Base-by-base conservation (phyloP, 2,888 invertebrate genomes). In the Clepsis dumicolana region DNA sequence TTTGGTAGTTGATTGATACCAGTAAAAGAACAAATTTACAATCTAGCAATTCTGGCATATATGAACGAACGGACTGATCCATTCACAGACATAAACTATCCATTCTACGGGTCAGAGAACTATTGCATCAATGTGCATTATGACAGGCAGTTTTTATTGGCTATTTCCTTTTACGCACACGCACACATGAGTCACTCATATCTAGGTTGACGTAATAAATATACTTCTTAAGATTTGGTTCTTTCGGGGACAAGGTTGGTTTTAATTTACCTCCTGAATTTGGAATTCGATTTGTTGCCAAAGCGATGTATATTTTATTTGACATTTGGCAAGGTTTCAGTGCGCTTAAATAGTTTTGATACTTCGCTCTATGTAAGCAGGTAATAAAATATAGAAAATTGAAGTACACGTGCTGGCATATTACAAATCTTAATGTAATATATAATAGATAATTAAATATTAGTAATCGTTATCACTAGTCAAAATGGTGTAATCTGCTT, bases 241-340 rank as follows among this genome's bases (percentile, higher is more conserved):
- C 38, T 18, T 48, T 12, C 48, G 60, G 60, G 65, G 59, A 60
- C 62, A 62, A 67, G 56, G 66, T 35, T 12, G 21, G 10, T 67
- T 57, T 52, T 50, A 29, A 61, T 62, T 54, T 62, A 35, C 66
- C 66, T 62, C 59, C 18, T 50, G 32, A 56, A 63, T 41, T 64
- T 53, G 29, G 53, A 29, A 64, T 59, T 27, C 60, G 44, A 60
- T 66, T 48, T 41, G 50, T 57, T n/a, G 59, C 32, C 41, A 64
- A 53, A 48, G 18, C 7, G 8, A 18, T 10, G 35, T 4, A 52
- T 16, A 44, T 24, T 27, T 44, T 27, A 18, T 62, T 63, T 41
- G 57, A 57, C 63, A 52, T 1, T 24, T 59, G n/a, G 59, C 44
- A 29, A 24, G 12, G 35, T 24, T 32, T n/a, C 7, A 53, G n/a